phyloP scores from a whole-genome alignment of 1,140 invertebrate genomes.

The Glossosoma conforme region DNA sequence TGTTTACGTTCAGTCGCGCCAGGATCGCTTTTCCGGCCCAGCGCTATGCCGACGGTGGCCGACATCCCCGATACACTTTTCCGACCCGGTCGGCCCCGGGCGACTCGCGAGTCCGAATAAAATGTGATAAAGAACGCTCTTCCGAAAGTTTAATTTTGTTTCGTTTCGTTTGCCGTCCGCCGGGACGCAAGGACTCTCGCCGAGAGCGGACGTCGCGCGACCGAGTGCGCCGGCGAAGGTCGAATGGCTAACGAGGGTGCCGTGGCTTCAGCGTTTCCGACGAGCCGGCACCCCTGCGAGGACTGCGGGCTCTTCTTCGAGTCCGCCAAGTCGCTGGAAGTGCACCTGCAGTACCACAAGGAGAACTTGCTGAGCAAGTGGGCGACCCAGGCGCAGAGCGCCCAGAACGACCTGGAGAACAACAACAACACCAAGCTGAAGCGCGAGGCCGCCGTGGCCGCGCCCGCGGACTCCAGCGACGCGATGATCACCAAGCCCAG shows the following conservation, averaged over 20 bases:
- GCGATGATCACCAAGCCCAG: slow-evolving; percentile 53
- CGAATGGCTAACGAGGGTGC: slow-evolving; percentile 51
- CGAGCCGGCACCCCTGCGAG: slow-evolving; percentile 60
- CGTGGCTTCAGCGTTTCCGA: slow-evolving; percentile 44
- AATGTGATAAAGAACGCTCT: too few relatives aligned
- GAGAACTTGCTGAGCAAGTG: slow-evolving; percentile 70
- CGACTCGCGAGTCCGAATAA: too few relatives aligned
- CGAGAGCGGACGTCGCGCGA: neutral
- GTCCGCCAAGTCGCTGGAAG: slow-evolving; percentile 66
- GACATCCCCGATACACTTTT: neutral
- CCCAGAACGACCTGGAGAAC: slow-evolving; percentile 58
- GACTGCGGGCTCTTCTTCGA: slow-evolving; percentile 70
- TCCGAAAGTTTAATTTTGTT: too few relatives aligned
- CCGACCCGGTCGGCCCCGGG: too few relatives aligned
- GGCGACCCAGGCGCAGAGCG: slow-evolving; percentile 55
- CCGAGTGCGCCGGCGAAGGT: slow-evolving; percentile 10
- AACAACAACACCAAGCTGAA: slow-evolving; percentile 60
- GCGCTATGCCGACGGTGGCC: neutral
- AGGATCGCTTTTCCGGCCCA: neutral
- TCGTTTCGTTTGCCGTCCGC: too few relatives aligned
- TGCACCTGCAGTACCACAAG: slow-evolving; percentile 74
- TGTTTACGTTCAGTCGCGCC: neutral
- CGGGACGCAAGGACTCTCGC: too few relatives aligned
- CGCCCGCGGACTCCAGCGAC: slow-evolving; percentile 59
- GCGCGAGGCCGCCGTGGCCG: slow-evolving; percentile 47